phyloP scores from a whole-genome alignment of 2,888 invertebrate species.

The Eledone cirrhosa region DNA sequence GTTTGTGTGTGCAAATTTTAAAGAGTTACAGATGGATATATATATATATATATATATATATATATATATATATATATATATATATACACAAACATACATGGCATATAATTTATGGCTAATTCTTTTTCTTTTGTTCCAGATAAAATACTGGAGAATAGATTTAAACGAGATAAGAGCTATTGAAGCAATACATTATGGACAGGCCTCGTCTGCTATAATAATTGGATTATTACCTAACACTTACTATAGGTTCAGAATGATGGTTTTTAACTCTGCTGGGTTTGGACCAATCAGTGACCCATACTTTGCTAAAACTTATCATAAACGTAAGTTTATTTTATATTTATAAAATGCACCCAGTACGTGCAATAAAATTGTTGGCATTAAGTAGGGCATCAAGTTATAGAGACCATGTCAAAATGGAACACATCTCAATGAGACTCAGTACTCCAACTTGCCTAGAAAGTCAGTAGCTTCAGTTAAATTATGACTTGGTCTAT shows the following conservation, averaged over 20 bases:
- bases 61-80: too few relatives aligned
- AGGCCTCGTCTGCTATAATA: constrained; percentile 85
- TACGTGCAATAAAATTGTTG: background rate
- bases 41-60: too few relatives aligned
- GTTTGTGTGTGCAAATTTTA: too few relatives aligned
- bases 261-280: constrained; percentile 96
- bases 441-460: too few relatives aligned
- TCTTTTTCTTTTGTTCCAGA: constrained; percentile 37
- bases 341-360: background rate
- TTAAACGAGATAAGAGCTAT: constrained; percentile 74
- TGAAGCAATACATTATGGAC: constrained; percentile 76
- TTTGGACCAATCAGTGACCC: constrained; percentile 95
- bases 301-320: constrained; percentile 71
- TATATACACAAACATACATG: too few relatives aligned
- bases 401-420: background rate
- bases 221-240: constrained; percentile 93
- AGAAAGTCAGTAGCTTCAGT: too few relatives aligned
- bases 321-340: constrained; percentile 6
- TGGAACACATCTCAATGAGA: too few relatives aligned
- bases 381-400: background rate
- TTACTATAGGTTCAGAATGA: constrained; percentile 89
- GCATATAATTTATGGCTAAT: too few relatives aligned
- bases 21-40: too few relatives aligned
- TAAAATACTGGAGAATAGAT: constrained; percentile 69
- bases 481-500: too few relatives aligned